These are phyloP conservation scores for Masticophis lateralis DNA, from an alignment of 2,797 vertebrate species.

Conservation along the genomic window DNA sequence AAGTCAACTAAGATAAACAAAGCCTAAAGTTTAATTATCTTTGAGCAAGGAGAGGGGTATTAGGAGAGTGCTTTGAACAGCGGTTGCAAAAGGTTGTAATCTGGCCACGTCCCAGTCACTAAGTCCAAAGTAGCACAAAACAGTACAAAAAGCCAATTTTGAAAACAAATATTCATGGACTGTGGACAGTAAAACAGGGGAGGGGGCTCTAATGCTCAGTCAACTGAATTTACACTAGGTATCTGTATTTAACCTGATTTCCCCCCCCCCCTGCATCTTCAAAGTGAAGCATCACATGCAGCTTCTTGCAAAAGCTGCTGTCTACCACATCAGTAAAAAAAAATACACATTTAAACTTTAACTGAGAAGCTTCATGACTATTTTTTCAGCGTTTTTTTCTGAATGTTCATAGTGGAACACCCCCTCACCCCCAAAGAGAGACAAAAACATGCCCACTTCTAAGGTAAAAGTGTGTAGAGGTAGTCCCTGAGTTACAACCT, in stretches of 20 bases:
- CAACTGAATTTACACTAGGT: neutral
- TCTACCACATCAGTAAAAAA: neutral
- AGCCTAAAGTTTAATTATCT: neutral
- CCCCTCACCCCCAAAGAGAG: neutral
- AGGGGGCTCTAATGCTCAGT: neutral
- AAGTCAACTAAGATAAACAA: neutral
- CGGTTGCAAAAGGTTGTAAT: neutral
- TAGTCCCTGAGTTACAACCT: neutral
- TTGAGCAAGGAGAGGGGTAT: neutral
- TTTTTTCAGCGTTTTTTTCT: neutral
- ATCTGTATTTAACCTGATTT: neutral
- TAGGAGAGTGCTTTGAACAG: neutral
- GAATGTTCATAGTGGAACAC: neutral
- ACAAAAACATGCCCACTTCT: neutral
- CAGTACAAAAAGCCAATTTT: neutral
- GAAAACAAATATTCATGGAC: neutral
- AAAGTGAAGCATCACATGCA: neutral
- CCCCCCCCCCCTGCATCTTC: neutral
- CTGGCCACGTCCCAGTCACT: neutral
- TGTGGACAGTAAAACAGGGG: neutral
- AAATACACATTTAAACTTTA: neutral
- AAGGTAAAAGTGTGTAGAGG: neutral
- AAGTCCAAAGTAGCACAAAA: neutral
- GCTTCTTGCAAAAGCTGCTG: neutral
- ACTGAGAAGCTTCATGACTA: neutral